A percentile compares a stretch with the other conserved stretches of the same genome.
These are phyloP conservation scores for Chrysomallon squamiferum DNA, from an alignment of 1,140 invertebrate species.

Conservation along the genomic window DNA sequence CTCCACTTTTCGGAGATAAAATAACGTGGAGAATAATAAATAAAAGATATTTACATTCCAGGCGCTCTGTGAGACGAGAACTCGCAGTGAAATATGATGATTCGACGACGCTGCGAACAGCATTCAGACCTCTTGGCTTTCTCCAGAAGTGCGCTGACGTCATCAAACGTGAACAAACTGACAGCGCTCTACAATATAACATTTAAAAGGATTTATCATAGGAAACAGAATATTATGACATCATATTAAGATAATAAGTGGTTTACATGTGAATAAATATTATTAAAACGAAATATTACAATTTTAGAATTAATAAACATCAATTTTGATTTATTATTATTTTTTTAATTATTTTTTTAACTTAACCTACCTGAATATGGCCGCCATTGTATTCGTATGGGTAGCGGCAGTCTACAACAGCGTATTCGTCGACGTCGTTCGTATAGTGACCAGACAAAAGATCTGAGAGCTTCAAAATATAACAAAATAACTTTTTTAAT, in stretches of 20 bases:
- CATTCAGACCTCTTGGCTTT: conserved; percentile 50
- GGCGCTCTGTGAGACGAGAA: conserved; percentile 96
- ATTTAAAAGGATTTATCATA: neutral
- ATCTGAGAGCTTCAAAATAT: conserved; percentile 31
- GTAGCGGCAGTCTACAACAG: conserved; percentile 75
- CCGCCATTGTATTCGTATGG: conserved; percentile 96
- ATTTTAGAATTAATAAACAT: too few relatives aligned
- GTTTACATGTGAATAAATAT: too few relatives aligned
- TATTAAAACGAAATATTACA: too few relatives aligned
- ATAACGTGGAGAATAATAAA: too few relatives aligned
- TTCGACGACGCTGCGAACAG: conserved; percentile 85
- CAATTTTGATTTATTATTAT: too few relatives aligned
- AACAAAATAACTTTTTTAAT: conserved; percentile 2
- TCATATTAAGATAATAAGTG: neutral
- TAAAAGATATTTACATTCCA: conserved; percentile 76
- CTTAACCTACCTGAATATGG: conserved; percentile 78
- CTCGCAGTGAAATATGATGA: conserved; percentile 98
- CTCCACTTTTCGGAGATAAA: too few relatives aligned
- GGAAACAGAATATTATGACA: too few relatives aligned
- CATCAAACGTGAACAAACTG: conserved; percentile 83
- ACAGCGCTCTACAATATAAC: conserved; percentile 69
- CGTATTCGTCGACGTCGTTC: conserved; percentile 36
- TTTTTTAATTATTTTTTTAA: too few relatives aligned
- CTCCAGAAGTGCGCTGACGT: conserved; percentile 72
- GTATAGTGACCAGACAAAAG: conserved; percentile 40